Base-by-base conservation (phyloP, 2,797 vertebrate genomes). In the Poecilia gillii region DNA sequence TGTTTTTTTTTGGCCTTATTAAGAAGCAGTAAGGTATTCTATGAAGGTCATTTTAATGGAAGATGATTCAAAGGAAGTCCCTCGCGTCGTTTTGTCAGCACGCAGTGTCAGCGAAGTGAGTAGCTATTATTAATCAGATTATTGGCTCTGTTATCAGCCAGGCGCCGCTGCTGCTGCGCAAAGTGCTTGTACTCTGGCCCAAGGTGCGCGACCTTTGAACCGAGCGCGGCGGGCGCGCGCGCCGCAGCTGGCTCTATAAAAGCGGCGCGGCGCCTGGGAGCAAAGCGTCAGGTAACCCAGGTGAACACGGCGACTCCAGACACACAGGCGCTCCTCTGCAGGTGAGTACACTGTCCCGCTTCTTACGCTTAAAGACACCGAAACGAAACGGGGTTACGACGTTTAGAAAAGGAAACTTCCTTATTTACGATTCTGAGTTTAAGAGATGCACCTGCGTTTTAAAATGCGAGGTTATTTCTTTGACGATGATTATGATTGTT, bases 121-220 rank as follows among this genome's bases (percentile, higher is more conserved):
- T 68, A 4, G 41, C 55, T 20, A 39, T 36, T 4, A 28, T 4
- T 28, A 25, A 5, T 18, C 33, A 47, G 6, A 12, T 72, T 5
- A 33, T 36, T 43, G 13, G 28, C 18, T 2, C 39, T 2, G 6
- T 55, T n/a, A 79, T 82, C 47, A 28, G 4, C 4, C 28, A 31
- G n/a, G 51, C 51, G n/a, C 9, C 20, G 25, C n/a, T 28, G 9
- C 25, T 59, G 33, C 73, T 55, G 49, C 31, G 46, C 53, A 6
- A 31, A 8, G 64, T 62, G 25, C 75, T 41, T 62, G 75, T 0
- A 6, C 76, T 18, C 46, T 75, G 77, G 72, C 85, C 62, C 39
- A 39, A 80, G 89, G 77, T 74, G 88, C 62, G 6, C 76, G 78
- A 91, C 89, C 93, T 90, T 93, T 92, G 90, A 78, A 79, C 90